Percentiles rank a stretch among this genome's conserved stretches.
These are phyloP conservation scores for Cephonodes hylas DNA, from an alignment of 2,888 invertebrate species.

Conservation along the genomic window DNA sequence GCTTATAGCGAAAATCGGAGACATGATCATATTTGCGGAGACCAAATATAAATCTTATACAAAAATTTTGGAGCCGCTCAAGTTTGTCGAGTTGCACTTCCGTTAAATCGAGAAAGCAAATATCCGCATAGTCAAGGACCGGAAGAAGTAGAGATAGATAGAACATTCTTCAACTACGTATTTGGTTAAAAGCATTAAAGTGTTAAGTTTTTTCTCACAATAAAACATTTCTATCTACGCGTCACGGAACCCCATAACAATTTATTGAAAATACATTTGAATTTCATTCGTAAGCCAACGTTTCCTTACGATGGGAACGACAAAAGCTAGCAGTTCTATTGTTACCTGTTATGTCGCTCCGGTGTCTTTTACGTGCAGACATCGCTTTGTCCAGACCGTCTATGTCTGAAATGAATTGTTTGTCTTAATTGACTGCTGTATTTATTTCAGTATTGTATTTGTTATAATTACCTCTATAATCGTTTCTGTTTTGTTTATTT, in stretches of 20 bases:
- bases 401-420: slow-evolving; percentile 8
- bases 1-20: too few relatives aligned
- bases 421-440: neutral
- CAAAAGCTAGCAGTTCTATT: neutral
- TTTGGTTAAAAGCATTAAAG: too few relatives aligned
- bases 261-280: neutral
- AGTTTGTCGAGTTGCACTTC: too few relatives aligned
- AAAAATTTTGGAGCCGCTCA: too few relatives aligned
- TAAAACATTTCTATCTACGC: neutral
- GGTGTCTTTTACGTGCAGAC: neutral
- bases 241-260: neutral
- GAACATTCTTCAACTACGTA: too few relatives aligned
- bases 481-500: neutral
- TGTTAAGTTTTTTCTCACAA: too few relatives aligned
- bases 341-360: neutral
- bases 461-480: neutral
- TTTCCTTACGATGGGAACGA: neutral
- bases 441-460: neutral
- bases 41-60: too few relatives aligned
- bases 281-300: neutral
- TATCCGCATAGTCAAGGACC: too few relatives aligned
- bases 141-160: too few relatives aligned
- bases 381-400: neutral
- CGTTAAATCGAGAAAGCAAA: too few relatives aligned
- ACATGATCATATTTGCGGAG: too few relatives aligned